These are phyloP conservation scores for Exocentrus adspersus DNA, from an alignment of 2,888 invertebrate genomes.

Conservation along the genomic window DNA sequence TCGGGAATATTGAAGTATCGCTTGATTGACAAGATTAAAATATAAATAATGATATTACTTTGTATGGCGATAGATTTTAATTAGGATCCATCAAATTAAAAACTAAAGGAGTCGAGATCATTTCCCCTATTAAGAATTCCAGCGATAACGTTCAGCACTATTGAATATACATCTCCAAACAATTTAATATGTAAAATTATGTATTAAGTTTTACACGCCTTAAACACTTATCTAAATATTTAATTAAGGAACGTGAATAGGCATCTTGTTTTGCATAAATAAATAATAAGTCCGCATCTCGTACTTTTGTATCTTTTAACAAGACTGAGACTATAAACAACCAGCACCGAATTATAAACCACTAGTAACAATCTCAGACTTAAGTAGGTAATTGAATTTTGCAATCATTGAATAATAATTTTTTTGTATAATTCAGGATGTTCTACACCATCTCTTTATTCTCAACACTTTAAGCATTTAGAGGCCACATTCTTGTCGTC, in stretches of 20 bases:
- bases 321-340: background rate
- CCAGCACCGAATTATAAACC: too few species aligned
- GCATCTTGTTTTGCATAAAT: background rate
- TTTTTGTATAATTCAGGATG: too few species aligned
- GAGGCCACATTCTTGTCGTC: slow-evolving; percentile 9
- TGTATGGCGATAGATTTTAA: slow-evolving; percentile 22
- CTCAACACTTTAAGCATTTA: slow-evolving; percentile 11
- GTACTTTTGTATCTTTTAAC: background rate
- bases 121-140: background rate
- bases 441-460: too few species aligned
- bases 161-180: slow-evolving; percentile 1
- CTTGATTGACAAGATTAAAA: slow-evolving; percentile 26
- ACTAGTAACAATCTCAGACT: too few species aligned
- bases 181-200: slow-evolving; percentile 3
- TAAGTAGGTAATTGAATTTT: too few species aligned
- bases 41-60: slow-evolving; percentile 24
- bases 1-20: slow-evolving; percentile 11
- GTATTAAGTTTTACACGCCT: background rate
- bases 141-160: background rate
- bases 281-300: background rate
- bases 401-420: too few species aligned
- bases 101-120: slow-evolving; percentile 6
- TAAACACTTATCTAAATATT: background rate
- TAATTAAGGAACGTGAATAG: background rate
- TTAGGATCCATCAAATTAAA: slow-evolving; percentile 16